These are phyloP conservation scores for Myopa tessellatipennis DNA, from an alignment of 2,888 invertebrate genomes.

Conservation along the genomic window DNA sequence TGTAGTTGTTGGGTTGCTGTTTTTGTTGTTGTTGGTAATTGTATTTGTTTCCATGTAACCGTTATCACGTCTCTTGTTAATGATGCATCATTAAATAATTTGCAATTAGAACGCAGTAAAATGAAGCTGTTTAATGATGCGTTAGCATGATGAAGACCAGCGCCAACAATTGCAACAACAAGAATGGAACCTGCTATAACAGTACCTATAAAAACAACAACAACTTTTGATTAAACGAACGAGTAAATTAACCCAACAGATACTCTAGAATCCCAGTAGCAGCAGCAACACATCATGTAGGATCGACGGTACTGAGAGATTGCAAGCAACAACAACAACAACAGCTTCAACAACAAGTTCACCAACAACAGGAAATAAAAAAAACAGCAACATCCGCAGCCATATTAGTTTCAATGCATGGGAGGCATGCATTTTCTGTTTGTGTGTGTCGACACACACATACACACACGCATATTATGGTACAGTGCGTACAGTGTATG, in stretches of 20 bases:
- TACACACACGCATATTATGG: too few relatives aligned
- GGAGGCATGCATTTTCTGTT: too few relatives aligned
- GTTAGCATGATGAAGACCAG: slow-evolving; percentile 17
- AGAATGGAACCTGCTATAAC: background rate
- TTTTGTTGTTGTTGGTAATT: background rate
- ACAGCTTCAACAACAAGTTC: background rate
- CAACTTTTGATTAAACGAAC: background rate
- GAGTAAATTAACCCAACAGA: background rate
- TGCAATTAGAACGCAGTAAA: slow-evolving; percentile 48
- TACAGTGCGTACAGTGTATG: too few relatives aligned
- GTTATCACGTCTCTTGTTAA: background rate
- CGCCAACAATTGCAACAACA: slow-evolving; percentile 26
- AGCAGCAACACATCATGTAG: background rate
- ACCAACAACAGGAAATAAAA: too few relatives aligned
- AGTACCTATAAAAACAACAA: background rate
- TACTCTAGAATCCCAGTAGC: background rate
- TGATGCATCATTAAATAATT: slow-evolving; percentile 48
- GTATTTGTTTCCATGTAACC: background rate
- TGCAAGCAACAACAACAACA: background rate
- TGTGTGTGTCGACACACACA: too few relatives aligned
- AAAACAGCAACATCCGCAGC: too few relatives aligned
- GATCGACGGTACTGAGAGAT: too few relatives aligned
- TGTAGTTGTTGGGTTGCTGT: background rate
- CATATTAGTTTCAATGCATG: too few relatives aligned
- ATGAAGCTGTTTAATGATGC: slow-evolving; percentile 48